A percentile compares a stretch with the other conserved stretches of the same genome.
Evolutionary conservation across 2,113 vertebrate species (phyloP).

Genomic region (Crotalus helleri): DNA sequence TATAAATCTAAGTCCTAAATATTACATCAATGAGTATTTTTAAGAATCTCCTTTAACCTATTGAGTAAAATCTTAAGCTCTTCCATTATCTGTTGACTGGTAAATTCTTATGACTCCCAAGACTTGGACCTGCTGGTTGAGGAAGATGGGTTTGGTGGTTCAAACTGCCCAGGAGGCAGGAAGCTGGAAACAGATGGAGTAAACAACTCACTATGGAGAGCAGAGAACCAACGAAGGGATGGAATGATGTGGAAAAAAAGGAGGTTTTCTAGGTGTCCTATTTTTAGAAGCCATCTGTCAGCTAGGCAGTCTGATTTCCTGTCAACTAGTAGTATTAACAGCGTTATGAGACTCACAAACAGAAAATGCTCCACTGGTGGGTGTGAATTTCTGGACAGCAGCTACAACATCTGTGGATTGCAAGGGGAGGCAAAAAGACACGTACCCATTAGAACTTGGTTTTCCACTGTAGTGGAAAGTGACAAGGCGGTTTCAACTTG

Average conservation of each 20-base stretch:
- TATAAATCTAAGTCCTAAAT: too few species aligned
- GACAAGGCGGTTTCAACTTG: not conserved
- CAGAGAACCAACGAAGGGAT: not conserved
- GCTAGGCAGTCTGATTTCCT: not conserved
- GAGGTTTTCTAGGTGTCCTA: not conserved
- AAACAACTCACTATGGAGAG: not conserved
- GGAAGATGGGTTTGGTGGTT: not conserved
- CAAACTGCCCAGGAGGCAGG: not conserved
- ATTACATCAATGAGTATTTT: too few species aligned
- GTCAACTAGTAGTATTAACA: not conserved
- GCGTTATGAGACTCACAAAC: not conserved
- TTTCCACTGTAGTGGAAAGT: not conserved
- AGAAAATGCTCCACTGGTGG: not conserved
- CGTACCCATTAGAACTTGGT: not conserved
- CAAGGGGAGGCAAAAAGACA: not conserved
- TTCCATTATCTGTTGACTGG: not conserved
- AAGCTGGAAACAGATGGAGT: not conserved
- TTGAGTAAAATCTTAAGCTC: too few species aligned
- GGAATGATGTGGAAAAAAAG: not conserved
- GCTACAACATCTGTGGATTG: not conserved
- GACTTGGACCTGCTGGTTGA: not conserved
- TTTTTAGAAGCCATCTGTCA: slow-evolving; percentile 9
- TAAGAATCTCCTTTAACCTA: too few species aligned
- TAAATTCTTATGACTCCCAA: not conserved
- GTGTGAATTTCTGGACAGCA: not conserved